Evolutionary conservation across 2,888 invertebrate genomes (phyloP), one percentile per base, ranked within the genome.

Genomic region (Eupeodes latifasciatus): DNA sequence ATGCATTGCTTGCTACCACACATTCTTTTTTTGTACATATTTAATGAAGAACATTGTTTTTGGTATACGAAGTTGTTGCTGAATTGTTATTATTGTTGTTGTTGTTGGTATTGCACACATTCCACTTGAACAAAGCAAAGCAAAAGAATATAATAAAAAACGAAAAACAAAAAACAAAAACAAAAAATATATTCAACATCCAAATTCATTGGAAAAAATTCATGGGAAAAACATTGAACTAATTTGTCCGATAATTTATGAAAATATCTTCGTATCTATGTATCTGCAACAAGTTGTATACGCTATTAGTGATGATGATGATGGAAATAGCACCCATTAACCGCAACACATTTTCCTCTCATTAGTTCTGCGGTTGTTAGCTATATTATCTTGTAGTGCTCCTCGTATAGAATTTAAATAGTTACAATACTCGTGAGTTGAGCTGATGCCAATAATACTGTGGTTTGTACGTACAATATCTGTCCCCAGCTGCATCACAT

Each of bases 221-320:
- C 88, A 88, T 88, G 88, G 81, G 88, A 85, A 88, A 88, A 88
- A 85, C 84, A 88, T 88, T 88, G 88, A 88, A 85, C 88, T 66
- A 88, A 85, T 88, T 88, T 88, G 85, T 61, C 59, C 76, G 80
- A 79, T 87, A 87, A 87, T 87, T 87, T 84, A 88, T 84, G 84
- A 85, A 88, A 85, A 88, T 78, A 88, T 85, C 81, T 85, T 36
- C 55, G 84, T 85, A 88, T 88, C 88, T 81, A 81, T 84, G 88
- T 61, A 71, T 71, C 55, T 71, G 40, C 16, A 16, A 57, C 75
- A 40, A 40, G 9, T 9, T 40, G 1, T 40, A 40, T 9, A 40
- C 40, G 0, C 9, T 40, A 40, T 40, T 40, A 40, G 5, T 5
- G 5, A 40, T 40, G 9, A 40, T 40, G 9, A 5, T 40, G 40